Evolutionary conservation across 2,797 vertebrate genomes (phyloP), one percentile per base, ranked within the genome.

Genomic region (Borostomias antarcticus): DNA sequence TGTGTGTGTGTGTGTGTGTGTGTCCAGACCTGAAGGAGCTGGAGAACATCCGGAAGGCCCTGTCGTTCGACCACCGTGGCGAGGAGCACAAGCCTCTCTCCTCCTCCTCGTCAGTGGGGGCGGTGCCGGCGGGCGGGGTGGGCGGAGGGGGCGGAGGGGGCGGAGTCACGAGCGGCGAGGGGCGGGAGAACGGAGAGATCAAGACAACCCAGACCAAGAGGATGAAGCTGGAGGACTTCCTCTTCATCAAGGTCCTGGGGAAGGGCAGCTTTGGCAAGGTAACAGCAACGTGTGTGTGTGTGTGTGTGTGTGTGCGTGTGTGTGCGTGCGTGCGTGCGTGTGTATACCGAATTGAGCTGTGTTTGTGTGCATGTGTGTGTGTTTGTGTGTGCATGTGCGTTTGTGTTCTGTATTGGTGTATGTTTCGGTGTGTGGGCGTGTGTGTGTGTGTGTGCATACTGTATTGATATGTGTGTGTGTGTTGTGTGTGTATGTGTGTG

Each of bases 201-300:
- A 95, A 94, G 88, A 56, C 69, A 76, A 19, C 50, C 66, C 75
- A 1, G 77, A 83, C 84, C 25, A 96, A 95, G 80, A 90, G 91
- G 79, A 94, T 95, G 89, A 91, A 88, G 58, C 92, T 98, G 37
- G 92, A 93, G 1, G 94, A 98, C 79, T 98, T 98, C 77, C 83
- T 93, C 75, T 98, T 98, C 87, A 98, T 98, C 86, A 98, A 98
- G 90, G 97, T 98, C 62, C 89, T 98, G 82, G 96, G 96, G 28
- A 98, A 98, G 87, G 96, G 96, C 89, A 98, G 96, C 85, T 98
- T 98, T 54, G 96, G 96, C 79, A 98, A 98, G 94, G 96, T 98
- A 52, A 50, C 1, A 25, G 9, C 7, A 21, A 23, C 5, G 5
- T 0, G 5, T 23, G 45, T 48, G 45, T 7, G 47, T 25, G 21